Conservation (phyloP, 92 coral and sea anemone genomes). For the Epizoanthus fatuus region DNA sequence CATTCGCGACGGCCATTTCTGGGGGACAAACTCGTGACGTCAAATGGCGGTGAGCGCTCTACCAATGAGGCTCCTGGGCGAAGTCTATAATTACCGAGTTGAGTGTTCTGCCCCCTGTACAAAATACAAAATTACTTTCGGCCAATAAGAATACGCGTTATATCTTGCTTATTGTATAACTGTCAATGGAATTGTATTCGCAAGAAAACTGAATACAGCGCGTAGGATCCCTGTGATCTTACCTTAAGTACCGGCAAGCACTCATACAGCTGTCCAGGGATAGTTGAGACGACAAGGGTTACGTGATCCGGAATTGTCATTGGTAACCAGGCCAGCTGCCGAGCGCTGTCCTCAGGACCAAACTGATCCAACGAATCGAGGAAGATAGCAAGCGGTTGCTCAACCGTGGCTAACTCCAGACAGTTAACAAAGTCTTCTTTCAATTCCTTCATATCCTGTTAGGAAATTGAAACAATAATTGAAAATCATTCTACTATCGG, state of each 20-base stretch:
- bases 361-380: conserved; percentile 81
- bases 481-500: too few relatives aligned
- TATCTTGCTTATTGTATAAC: too few relatives aligned
- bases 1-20: too few relatives aligned
- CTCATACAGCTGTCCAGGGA: conserved; percentile 62
- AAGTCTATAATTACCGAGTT: too few relatives aligned
- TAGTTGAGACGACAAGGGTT: conserved; percentile 70
- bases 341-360: conserved; percentile 75
- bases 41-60: too few relatives aligned
- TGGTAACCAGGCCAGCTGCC: conserved; percentile 79
- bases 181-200: too few relatives aligned
- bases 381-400: conserved; percentile 70
- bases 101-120: too few relatives aligned
- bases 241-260: conserved; percentile 82
- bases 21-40: too few relatives aligned
- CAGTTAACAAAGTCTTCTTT: conserved; percentile 70
- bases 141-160: too few relatives aligned
- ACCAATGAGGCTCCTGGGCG: too few relatives aligned
- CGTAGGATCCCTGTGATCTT: background rate
- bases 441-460: conserved; percentile 77
- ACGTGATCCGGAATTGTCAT: conserved; percentile 68
- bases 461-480: background rate
- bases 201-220: too few relatives aligned
- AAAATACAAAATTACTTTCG: too few relatives aligned
- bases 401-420: conserved; percentile 59